Base-by-base conservation (phyloP, 2,113 vertebrate species). In the Ariopsis seemanni region DNA sequence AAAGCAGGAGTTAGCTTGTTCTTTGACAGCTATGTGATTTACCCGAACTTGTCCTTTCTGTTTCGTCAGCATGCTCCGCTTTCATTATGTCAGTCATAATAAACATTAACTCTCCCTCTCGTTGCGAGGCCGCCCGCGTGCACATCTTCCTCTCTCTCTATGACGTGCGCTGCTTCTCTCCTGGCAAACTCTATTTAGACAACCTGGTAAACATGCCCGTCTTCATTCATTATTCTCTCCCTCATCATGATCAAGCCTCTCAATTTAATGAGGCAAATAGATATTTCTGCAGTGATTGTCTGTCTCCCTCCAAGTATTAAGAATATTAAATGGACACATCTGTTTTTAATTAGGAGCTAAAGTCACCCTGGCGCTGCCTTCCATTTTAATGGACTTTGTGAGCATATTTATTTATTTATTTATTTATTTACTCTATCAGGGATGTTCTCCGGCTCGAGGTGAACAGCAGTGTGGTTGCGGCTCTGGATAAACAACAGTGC, bases 321-420 rank as follows among this genome's bases (percentile, higher is more conserved):
- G 94, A 95, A 95, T 95, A 95, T 96, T 95, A 96, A 96, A 95
- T 93, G 95, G 94, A 95, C 95, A 96, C 95, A 96, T 96, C 95
- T 96, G 95, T 95, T 95, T 95, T 95, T 95, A 95, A 96, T 96
- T 95, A 96, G 93, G 91, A 94, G 93, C 93, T 94, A 94, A 95
- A 95, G 95, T 95, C 95, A 95, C 95, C 95, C 95, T 93, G 90
- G 92, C 80, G 94, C 94, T 92, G 94, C 93, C 94, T 94, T 95
- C 94, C 94, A 95, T 95, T 94, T 94, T 95, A 95, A 96, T 95
- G 93, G 92, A 94, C 91, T 94, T 89, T 82, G 85, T 78, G 87
- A 58, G 74, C 91, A 90, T 91, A 84, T 84, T 85, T 63, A 85
- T 72, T 71, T 65, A 25, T 83, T 63, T 83, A 55, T 92, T 88